A percentile compares a stretch with the other conserved stretches of the same genome.
These are phyloP conservation scores for Ischnus inquisitorius DNA, from an alignment of 2,888 invertebrate species.

Conservation along the genomic window DNA sequence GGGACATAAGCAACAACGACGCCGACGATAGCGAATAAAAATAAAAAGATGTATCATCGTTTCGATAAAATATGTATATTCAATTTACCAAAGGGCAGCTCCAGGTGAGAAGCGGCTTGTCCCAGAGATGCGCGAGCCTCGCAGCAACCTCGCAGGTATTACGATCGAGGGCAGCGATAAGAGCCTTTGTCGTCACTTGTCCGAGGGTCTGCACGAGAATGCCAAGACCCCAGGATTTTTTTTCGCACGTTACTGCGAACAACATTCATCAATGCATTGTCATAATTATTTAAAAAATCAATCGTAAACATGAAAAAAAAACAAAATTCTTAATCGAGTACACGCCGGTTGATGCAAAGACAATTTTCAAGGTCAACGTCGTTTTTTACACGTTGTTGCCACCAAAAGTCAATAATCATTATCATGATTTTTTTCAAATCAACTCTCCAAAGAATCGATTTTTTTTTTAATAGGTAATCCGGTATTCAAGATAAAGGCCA, in stretches of 20 bases:
- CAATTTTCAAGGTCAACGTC: neutral
- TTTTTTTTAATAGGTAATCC: too few species aligned
- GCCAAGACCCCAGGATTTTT: conserved; percentile 84
- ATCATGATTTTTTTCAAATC: too few species aligned
- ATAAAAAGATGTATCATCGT: neutral
- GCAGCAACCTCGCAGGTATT: conserved; percentile 86
- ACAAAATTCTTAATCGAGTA: neutral
- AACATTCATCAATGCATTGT: neutral
- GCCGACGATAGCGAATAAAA: neutral
- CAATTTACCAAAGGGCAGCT: conserved; percentile 87
- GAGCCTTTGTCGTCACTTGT: conserved; percentile 83
- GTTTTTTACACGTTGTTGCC: too few species aligned
- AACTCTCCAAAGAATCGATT: too few species aligned
- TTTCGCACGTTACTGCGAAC: conserved; percentile 86
- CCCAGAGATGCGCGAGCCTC: conserved; percentile 86
- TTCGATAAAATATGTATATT: neutral
- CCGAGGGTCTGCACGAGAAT: conserved; percentile 85
- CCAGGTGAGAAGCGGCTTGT: conserved; percentile 86
- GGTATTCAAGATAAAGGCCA: too few species aligned
- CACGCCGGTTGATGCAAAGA: too few species aligned
- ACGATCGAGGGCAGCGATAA: conserved; percentile 86
- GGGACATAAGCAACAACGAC: too few species aligned
- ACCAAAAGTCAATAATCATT: too few species aligned
- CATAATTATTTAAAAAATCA: neutral
- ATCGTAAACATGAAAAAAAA: neutral